Percentiles rank a stretch among this genome's conserved stretches.
Conservation (phyloP, 1,140 invertebrate genomes). For the Telenomus remus region DNA sequence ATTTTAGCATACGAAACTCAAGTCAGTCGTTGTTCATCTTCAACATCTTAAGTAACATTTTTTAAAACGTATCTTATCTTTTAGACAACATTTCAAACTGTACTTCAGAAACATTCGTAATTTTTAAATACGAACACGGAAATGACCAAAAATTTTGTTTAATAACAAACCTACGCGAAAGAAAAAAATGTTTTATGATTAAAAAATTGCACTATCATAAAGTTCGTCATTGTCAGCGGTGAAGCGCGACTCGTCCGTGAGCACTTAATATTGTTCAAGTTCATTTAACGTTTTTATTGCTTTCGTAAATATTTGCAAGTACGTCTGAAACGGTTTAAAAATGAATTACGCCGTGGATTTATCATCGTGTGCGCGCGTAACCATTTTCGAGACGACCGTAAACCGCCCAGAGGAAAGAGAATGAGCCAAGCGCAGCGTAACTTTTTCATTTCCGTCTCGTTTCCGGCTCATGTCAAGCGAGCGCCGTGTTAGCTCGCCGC, state of each 20-base stretch:
- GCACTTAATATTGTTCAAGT: conserved; percentile 38
- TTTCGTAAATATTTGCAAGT: conserved; percentile 57
- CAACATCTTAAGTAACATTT: no score
- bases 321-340: conserved; percentile 55
- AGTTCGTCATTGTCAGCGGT: background rate
- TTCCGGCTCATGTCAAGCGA: conserved; percentile 65
- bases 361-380: conserved; percentile 57
- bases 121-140: no score
- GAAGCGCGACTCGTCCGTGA: background rate
- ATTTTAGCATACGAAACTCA: no score
- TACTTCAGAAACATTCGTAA: no score
- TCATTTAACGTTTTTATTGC: conserved; percentile 54
- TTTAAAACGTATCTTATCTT: no score
- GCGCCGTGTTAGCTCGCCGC: conserved; percentile 50
- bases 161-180: no score
- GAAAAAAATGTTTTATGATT: no score
- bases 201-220: no score
- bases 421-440: conserved; percentile 65
- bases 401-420: conserved; percentile 54
- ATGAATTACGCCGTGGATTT: conserved; percentile 58
- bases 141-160: no score
- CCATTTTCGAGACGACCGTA: conserved; percentile 57
- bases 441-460: conserved; percentile 72
- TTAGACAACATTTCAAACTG: no score
- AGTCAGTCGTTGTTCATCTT: no score